phyloP scores from a whole-genome alignment of 2,797 vertebrate species.

The Sebastes cheni region DNA sequence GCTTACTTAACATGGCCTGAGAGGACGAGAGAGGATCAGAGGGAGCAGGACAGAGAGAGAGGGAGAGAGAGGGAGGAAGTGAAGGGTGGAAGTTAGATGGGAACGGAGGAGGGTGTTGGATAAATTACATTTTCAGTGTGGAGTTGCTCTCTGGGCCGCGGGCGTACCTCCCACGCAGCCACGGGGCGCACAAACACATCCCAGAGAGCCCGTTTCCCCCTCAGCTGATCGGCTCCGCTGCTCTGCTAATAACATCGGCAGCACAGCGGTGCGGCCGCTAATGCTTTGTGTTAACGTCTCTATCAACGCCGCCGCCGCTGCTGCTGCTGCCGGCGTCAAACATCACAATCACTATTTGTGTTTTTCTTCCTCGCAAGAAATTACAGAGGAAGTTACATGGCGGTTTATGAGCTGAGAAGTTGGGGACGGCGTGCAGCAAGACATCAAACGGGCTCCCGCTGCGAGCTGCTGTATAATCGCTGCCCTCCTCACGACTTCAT shows the following conservation, averaged over 20 bases:
- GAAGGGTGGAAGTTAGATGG: background rate
- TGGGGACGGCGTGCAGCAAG: background rate
- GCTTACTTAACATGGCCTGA: background rate
- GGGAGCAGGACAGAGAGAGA: background rate
- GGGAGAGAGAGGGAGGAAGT: background rate
- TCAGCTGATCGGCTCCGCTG: background rate
- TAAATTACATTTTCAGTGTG: conserved; percentile 10
- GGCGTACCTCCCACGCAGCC: conserved; percentile 8
- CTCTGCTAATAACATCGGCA: background rate
- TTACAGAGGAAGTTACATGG: background rate
- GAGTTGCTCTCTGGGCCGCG: background rate
- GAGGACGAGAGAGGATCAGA: background rate
- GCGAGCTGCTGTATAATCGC: background rate
- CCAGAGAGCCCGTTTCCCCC: background rate
- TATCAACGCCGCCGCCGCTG: background rate
- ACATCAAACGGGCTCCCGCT: conserved; percentile 19
- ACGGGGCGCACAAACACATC: background rate
- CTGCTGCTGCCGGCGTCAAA: background rate
- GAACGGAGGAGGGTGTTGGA: background rate
- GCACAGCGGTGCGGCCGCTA: background rate
- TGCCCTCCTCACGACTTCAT: background rate
- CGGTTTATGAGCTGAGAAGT: background rate
- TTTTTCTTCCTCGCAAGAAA: background rate
- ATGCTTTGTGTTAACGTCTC: conserved; percentile 36
- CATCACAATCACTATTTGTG: background rate